phyloP scores from a whole-genome alignment of 2,797 vertebrate genomes.

The Petrocephalus schoutedeni region DNA sequence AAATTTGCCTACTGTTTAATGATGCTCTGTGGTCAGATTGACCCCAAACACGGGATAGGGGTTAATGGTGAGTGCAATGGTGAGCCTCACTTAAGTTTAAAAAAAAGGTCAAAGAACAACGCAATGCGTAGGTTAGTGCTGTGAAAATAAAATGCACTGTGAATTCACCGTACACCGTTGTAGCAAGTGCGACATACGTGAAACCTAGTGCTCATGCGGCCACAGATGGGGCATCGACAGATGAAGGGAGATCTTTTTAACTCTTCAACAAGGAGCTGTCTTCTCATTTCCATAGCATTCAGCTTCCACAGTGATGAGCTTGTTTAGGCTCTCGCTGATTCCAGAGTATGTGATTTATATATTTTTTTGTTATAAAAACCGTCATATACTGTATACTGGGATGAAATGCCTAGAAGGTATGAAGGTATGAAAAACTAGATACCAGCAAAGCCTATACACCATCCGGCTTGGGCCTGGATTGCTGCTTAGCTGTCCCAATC shows the following conservation, averaged over 20 bases:
- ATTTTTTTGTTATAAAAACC: background rate
- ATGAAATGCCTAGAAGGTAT: background rate
- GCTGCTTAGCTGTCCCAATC: background rate
- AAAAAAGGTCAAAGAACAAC: background rate
- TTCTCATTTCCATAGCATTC: background rate
- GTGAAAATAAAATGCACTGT: background rate
- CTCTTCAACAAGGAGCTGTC: background rate
- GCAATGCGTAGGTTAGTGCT: background rate
- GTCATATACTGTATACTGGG: background rate
- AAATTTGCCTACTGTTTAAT: too few species aligned
- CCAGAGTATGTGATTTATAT: background rate
- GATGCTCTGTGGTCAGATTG: too few species aligned
- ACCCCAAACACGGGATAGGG: too few species aligned
- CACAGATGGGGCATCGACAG: background rate
- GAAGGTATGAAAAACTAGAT: background rate
- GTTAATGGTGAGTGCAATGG: background rate
- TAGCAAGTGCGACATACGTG: background rate
- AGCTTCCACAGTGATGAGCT: background rate
- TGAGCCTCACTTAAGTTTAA: background rate
- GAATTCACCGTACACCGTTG: background rate
- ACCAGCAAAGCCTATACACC: background rate
- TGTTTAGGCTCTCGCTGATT: background rate
- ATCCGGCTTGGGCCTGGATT: background rate
- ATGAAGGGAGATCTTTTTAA: background rate
- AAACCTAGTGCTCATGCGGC: background rate